Base-by-base conservation (phyloP, 2,888 invertebrate genomes). In the Bombylius major region DNA sequence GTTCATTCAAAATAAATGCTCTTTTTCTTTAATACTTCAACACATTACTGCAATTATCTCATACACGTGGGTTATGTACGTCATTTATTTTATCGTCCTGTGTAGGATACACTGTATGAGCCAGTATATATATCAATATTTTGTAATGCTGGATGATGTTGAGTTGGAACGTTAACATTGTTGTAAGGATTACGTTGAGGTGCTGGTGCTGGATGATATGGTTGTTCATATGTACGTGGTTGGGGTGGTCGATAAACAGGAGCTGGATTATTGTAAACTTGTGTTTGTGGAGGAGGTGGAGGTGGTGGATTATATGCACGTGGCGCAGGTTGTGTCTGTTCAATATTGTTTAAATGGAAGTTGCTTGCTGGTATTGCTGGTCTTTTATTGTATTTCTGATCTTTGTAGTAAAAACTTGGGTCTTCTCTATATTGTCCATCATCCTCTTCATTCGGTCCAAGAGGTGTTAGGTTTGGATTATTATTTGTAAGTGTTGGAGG, bases 381-480 rank as follows among this genome's bases (percentile, higher is more conserved):
- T 46, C 56, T 57, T 14, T 67, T 68, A 73, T 79, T 82, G 53
- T 52, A 70, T 62, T 80, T 79, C 9, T 85, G 82, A 66, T 85
- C 82, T 62, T 81, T 80, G 70, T 87, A 85, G 75, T 90, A 90
- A 58, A 87, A 79, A 59, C 81, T 80, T 0, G 90, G 90, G 69
- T 90, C 89, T 68, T 90, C 90, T 50, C 88, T 78, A 72, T 90
- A 90, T 66, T 90, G 89, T 0, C 90, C 90, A 67, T 90, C 90
- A 66, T 90, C 90, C 66, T 87, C 82, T 67, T 86, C 83, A 48
- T 77, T 75, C 9, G 70, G 71, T n/a, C 68, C 73, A 56, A 76
- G 63, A 0, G 79, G 79, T 56, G 75, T 70, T 0, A 76, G 75
- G 56, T 73, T 67, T 59, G 78, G 79, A 67, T 78, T 79, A 58